Base-by-base conservation (phyloP, 2,113 vertebrate species). In the Perca schrenkii region DNA sequence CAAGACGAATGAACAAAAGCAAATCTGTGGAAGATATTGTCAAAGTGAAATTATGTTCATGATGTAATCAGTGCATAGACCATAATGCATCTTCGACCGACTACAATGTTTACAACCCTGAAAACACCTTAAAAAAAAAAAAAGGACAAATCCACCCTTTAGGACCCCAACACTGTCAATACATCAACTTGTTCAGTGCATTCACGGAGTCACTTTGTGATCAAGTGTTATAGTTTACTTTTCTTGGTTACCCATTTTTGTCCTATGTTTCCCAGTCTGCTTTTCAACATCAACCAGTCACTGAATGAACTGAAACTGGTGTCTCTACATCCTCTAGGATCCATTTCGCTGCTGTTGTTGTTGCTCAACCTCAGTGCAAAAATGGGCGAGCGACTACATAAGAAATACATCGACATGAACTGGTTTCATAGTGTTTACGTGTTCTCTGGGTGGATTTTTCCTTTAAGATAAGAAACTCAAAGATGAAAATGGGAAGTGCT, bases 91-190 rank as follows among this genome's bases (percentile, higher is more conserved):
- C 77, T 67, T 25, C 31, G 74, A 78, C 67, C 22, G 65, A 73
- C 87, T 86, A 86, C 88, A 87, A 56, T 40, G 89, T 88, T 91
- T 80, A 74, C 74, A 83, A 83, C 82, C 86, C 6, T 34, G 62
- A 77, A 71, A 60, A 86, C 75, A 82, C 40, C 72, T 58, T 36
- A 6, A 40, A 56, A 63, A 74, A 25, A 72, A 53, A 13, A 13
- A 14, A 80, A 79, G 68, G 56, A 76, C 58, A 65, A 85, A 87
- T 86, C 84, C 91, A 91, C 85, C 79, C 80, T 13, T 13, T 58
- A 76, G 17, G 72, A 68, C 79, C 85, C 62, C 43, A 4, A 46
- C 77, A 53, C 78, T 70, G 43, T 13, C 19, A 2, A 57, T 17
- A 57, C 31, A 53, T 58, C 63, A 50, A 76, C 69, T 57, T 43